These are phyloP conservation scores for Rhegmatorhina hoffmannsi DNA, from an alignment of 2,113 vertebrate genomes.

Conservation along the genomic window DNA sequence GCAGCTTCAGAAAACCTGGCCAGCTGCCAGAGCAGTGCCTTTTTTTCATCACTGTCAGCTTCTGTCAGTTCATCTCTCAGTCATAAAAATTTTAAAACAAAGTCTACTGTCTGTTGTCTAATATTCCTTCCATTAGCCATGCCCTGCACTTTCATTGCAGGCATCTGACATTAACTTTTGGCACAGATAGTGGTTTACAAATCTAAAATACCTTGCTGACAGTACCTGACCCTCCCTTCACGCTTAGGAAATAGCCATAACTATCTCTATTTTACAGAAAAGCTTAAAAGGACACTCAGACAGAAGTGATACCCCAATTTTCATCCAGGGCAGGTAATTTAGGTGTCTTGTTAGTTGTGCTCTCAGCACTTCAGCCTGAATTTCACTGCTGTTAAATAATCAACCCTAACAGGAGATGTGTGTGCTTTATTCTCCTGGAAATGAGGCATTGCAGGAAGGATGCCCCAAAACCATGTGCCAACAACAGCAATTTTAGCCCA, in stretches of 20 bases:
- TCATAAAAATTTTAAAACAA: constrained; percentile 29
- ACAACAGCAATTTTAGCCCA: neutral
- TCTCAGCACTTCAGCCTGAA: constrained; percentile 7
- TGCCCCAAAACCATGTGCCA: neutral
- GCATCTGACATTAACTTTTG: constrained; percentile 20
- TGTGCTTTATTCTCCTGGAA: neutral
- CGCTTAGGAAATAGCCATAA: neutral
- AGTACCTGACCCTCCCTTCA: neutral
- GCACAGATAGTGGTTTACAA: neutral
- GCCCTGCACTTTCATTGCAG: neutral
- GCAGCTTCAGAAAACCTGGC: constrained; percentile 5
- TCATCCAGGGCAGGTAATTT: fast-evolving
- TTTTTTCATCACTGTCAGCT: constrained; percentile 51
- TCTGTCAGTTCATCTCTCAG: constrained; percentile 21
- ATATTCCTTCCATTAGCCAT: constrained; percentile 29
- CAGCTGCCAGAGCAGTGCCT: neutral
- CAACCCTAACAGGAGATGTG: neutral
- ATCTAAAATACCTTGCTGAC: neutral
- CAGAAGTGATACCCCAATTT: constrained; percentile 8
- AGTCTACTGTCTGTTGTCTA: constrained; percentile 8
- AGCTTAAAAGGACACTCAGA: neutral
- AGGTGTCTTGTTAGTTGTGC: neutral
- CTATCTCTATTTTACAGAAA: constrained; percentile 15
- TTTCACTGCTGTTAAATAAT: neutral
- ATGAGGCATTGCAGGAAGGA: neutral